phyloP scores from a whole-genome alignment of 2,797 vertebrate species.

The Balearica regulorum region DNA sequence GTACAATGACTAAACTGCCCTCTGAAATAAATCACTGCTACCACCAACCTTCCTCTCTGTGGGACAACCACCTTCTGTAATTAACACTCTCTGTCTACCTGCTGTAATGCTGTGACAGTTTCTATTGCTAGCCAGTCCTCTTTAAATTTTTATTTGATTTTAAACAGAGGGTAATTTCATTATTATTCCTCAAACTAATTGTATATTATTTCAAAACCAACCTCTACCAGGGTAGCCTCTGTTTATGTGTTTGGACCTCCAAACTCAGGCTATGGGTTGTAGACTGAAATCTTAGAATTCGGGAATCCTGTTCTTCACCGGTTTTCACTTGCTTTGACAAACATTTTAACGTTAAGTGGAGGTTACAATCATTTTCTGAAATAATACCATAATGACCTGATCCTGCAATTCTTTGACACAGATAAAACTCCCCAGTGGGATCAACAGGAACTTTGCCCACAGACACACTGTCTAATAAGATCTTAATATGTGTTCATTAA shows the following conservation, averaged over 20 bases:
- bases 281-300: background rate
- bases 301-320: background rate
- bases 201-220: background rate
- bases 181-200: background rate
- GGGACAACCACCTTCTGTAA: background rate
- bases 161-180: background rate
- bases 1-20: constrained; percentile 19
- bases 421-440: background rate
- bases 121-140: background rate
- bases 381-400: background rate
- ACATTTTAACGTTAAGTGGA: background rate
- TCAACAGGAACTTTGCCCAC: background rate
- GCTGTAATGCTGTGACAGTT: background rate
- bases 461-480: background rate
- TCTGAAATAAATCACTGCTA: constrained; percentile 34
- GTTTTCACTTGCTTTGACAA: background rate
- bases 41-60: background rate
- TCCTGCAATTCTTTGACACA: background rate
- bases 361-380: background rate
- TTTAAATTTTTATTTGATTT: constrained; percentile 9
- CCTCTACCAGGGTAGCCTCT: background rate
- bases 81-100: background rate
- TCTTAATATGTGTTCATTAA: background rate
- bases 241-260: background rate
- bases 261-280: background rate